A percentile compares a stretch with the other conserved stretches of the same genome.
Evolutionary conservation across 2,797 vertebrate genomes (phyloP).

Genomic region (Halcyon leucocephala): DNA sequence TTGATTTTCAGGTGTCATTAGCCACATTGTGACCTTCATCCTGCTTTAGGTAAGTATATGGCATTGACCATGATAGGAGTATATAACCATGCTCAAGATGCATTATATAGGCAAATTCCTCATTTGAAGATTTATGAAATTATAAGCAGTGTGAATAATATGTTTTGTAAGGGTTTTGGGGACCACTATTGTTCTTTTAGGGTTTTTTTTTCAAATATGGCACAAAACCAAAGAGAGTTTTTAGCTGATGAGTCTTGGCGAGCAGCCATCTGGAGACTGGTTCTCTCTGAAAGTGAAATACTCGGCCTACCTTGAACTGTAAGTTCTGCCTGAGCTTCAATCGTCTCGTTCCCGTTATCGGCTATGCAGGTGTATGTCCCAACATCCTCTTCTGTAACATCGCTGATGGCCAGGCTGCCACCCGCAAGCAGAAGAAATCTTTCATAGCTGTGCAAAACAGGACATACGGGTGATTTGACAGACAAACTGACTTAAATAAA

Average conservation of each 20-base stretch:
- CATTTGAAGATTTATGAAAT: background rate
- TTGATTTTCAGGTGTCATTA: background rate
- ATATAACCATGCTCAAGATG: rapidly evolving
- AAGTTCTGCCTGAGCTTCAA: conserved; percentile 88
- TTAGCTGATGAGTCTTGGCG: background rate
- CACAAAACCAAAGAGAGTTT: background rate
- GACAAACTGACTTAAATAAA: background rate
- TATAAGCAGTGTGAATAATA: background rate
- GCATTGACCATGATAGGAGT: background rate
- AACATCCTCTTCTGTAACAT: conserved; percentile 83
- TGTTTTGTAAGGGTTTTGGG: too few species aligned
- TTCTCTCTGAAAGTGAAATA: background rate
- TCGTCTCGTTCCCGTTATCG: conserved; percentile 85
- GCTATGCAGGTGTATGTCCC: conserved; percentile 90
- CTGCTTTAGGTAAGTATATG: background rate
- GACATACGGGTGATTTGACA: background rate
- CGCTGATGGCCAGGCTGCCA: conserved; percentile 86
- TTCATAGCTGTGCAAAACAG: conserved; percentile 64
- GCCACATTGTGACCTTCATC: background rate
- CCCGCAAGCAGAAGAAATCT: conserved; percentile 81
- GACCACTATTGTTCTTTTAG: too few species aligned
- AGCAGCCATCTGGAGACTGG: background rate
- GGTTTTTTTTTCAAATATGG: rapidly evolving
- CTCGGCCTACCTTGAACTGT: conserved; percentile 86
- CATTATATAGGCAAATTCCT: background rate